These are phyloP conservation scores for Cataglyphis hispanica DNA, from an alignment of 1,140 invertebrate genomes.

Conservation along the genomic window DNA sequence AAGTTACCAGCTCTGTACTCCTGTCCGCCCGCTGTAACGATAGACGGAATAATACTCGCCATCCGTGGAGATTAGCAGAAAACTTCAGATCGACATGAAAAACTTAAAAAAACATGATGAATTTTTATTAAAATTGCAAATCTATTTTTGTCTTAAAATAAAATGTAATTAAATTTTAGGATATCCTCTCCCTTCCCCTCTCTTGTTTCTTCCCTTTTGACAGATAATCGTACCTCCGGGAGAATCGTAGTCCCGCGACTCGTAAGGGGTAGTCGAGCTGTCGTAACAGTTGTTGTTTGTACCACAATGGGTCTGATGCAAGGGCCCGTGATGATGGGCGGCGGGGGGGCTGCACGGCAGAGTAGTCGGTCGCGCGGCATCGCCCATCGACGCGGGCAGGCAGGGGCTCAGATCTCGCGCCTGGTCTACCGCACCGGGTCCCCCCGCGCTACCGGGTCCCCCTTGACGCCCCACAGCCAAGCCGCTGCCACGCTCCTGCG, in stretches of 20 bases:
- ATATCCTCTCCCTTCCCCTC: not conserved
- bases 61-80: too few species aligned
- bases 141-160: too few species aligned
- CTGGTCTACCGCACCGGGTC: slow-evolving; percentile 89
- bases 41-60: not conserved
- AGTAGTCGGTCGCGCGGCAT: slow-evolving; percentile 86
- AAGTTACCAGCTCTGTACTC: slow-evolving; percentile 82
- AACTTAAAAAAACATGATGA: too few species aligned
- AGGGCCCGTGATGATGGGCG: slow-evolving; percentile 78
- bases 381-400: slow-evolving; percentile 89
- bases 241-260: slow-evolving; percentile 85
- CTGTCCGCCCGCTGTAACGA: slow-evolving; percentile 73
- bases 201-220: not conserved
- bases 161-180: not conserved
- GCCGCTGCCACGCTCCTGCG: slow-evolving; percentile 85
- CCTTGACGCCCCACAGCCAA: slow-evolving; percentile 85
- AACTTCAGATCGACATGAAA: too few species aligned
- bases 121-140: too few species aligned
- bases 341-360: slow-evolving; percentile 84
- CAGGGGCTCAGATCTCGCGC: slow-evolving; percentile 91
- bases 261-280: slow-evolving; percentile 83
- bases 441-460: slow-evolving; percentile 84
- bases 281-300: slow-evolving; percentile 86
- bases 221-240: slow-evolving; percentile 79
- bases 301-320: slow-evolving; percentile 84